phyloP scores from a whole-genome alignment of 2,888 invertebrate genomes.

The Eulithis testata region DNA sequence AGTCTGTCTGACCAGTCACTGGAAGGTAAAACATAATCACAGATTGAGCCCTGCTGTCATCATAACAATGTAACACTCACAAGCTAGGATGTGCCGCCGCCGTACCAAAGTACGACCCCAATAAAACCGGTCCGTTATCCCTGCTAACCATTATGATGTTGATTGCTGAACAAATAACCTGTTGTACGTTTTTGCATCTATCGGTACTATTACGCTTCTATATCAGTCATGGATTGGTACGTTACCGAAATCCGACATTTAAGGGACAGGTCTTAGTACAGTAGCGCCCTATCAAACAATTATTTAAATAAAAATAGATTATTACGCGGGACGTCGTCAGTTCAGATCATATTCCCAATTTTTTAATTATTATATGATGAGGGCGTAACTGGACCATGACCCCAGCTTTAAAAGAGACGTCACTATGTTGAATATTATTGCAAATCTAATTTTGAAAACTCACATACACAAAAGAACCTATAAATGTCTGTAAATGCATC shows the following conservation, averaged over 20 bases:
- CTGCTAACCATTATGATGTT: too few relatives aligned
- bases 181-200: too few relatives aligned
- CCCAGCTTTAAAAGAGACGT: neutral
- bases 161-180: too few relatives aligned
- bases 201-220: too few relatives aligned
- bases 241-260: too few relatives aligned
- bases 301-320: too few relatives aligned
- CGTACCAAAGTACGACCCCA: neutral
- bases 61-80: conserved; percentile 14
- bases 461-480: conserved; percentile 16
- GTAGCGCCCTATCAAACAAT: too few relatives aligned
- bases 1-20: conserved; percentile 17
- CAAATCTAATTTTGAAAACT: conserved; percentile 14
- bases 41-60: conserved; percentile 22
- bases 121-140: too few relatives aligned
- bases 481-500: conserved; percentile 12
- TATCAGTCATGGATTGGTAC: too few relatives aligned
- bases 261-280: too few relatives aligned
- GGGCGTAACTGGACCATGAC: neutral
- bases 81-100: neutral
- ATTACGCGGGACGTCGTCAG: too few relatives aligned
- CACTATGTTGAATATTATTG: neutral
- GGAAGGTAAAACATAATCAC: conserved; percentile 21
- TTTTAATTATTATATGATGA: neutral
- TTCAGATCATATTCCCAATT: too few relatives aligned